A percentile compares a stretch with the other conserved stretches of the same genome.
Conservation (phyloP, 2,113 vertebrate species). For the Nothoprocta pentlandii region DNA sequence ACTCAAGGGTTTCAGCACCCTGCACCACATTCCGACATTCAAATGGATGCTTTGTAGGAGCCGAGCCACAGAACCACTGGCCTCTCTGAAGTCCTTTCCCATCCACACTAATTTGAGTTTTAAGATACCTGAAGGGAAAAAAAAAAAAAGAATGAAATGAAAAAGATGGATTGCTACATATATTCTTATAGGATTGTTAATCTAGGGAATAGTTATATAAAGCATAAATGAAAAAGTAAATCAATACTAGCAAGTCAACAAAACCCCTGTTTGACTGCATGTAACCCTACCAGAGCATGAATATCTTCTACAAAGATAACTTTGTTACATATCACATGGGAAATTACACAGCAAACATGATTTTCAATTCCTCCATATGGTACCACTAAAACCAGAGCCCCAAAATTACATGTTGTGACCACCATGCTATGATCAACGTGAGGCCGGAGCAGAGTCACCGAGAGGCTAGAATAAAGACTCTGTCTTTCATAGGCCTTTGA, state of each 20-base stretch:
- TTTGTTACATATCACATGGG: neutral
- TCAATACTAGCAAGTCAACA: neutral
- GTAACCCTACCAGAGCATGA: neutral
- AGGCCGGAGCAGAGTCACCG: accelerated
- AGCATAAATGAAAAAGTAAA: neutral
- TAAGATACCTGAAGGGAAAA: accelerated
- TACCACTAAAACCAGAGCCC: neutral
- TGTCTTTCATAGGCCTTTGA: accelerated
- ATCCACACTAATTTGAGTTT: neutral
- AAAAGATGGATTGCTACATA: neutral
- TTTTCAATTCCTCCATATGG: neutral
- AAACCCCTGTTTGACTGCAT: neutral
- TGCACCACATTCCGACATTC: neutral
- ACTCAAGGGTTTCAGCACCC: neutral
- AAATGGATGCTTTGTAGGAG: neutral
- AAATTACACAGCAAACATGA: accelerated
- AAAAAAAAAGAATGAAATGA: neutral
- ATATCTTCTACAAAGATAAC: neutral
- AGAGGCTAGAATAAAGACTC: neutral
- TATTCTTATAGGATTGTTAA: neutral
- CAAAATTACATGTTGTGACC: too few relatives aligned
- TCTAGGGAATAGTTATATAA: neutral
- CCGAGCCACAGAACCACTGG: neutral
- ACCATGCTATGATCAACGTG: neutral
- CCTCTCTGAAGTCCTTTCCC: neutral